Conservation (phyloP, 2,888 invertebrate species). For the Piscicola geometra region DNA sequence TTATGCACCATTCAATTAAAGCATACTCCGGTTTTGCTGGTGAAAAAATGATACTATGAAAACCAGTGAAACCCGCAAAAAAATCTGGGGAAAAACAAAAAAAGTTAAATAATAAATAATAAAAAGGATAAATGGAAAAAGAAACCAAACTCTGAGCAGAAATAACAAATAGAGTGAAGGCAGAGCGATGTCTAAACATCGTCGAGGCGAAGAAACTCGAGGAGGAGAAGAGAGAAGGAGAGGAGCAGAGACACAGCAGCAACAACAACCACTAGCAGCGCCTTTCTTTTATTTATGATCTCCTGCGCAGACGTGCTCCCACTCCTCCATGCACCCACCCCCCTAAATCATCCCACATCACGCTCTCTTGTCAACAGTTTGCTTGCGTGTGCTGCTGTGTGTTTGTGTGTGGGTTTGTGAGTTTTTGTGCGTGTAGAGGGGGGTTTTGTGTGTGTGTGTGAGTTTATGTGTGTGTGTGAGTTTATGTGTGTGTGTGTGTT, state of each 20-base stretch:
- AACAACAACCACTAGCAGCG: background rate
- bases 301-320: slow-evolving; percentile 13
- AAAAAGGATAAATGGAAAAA: background rate
- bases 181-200: too few relatives aligned
- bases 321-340: background rate
- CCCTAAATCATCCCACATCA: background rate
- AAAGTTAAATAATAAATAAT: background rate
- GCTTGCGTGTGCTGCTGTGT: background rate
- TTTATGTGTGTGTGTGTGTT: slow-evolving; percentile 36
- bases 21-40: too few relatives aligned
- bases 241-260: background rate
- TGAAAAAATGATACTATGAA: too few relatives aligned
- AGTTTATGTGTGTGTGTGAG: background rate
- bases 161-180: background rate
- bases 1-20: too few relatives aligned
- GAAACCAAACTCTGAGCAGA: background rate
- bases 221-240: slow-evolving; percentile 1
- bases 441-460: background rate
- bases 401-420: background rate
- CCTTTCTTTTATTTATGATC: slow-evolving; percentile 29
- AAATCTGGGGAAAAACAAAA: too few relatives aligned
- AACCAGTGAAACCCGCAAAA: too few relatives aligned
- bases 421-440: too few relatives aligned
- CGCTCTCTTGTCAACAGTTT: too few relatives aligned
- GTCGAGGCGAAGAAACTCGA: background rate